These are phyloP conservation scores for Pollenia amentaria DNA, from an alignment of 2,888 invertebrate species.

Conservation along the genomic window DNA sequence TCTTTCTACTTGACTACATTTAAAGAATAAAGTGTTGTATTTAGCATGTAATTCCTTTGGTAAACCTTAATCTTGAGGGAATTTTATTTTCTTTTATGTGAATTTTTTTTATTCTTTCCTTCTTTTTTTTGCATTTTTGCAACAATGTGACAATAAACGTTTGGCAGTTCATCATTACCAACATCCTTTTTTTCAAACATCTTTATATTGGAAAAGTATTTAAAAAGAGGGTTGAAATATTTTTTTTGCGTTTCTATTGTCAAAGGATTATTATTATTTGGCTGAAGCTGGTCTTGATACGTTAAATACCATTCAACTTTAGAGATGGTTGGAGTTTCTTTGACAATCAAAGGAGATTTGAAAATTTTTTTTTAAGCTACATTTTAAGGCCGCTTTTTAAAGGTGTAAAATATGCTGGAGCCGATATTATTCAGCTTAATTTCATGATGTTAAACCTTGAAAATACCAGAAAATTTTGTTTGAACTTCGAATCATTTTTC, in stretches of 20 bases:
- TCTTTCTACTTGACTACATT: conserved; percentile 80
- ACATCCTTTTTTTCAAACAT: conserved; percentile 24
- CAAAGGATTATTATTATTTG: conserved; percentile 69
- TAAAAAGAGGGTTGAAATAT: conserved; percentile 68
- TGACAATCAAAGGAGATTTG: not conserved
- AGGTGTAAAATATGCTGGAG: too few species aligned
- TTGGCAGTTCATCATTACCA: conserved; percentile 56
- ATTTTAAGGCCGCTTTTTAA: not conserved
- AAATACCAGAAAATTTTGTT: too few species aligned
- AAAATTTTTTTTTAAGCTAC: not conserved
- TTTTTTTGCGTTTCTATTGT: conserved; percentile 63
- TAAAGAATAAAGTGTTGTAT: conserved; percentile 50
- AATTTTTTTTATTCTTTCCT: conserved; percentile 49
- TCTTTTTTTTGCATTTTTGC: conserved; percentile 62
- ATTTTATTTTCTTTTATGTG: conserved; percentile 58
- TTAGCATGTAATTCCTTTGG: conserved; percentile 71
- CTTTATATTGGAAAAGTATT: conserved; percentile 31
- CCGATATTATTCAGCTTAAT: too few species aligned
- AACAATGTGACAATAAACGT: conserved; percentile 68
- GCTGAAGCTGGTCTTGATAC: conserved; percentile 43
- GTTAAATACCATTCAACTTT: not conserved
- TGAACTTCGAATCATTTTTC: too few species aligned
- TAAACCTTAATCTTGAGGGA: conserved; percentile 74
- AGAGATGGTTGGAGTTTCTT: not conserved
- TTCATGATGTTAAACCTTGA: too few species aligned